Base-by-base conservation (phyloP, 2,888 invertebrate genomes). In the Carterocephalus palaemon region DNA sequence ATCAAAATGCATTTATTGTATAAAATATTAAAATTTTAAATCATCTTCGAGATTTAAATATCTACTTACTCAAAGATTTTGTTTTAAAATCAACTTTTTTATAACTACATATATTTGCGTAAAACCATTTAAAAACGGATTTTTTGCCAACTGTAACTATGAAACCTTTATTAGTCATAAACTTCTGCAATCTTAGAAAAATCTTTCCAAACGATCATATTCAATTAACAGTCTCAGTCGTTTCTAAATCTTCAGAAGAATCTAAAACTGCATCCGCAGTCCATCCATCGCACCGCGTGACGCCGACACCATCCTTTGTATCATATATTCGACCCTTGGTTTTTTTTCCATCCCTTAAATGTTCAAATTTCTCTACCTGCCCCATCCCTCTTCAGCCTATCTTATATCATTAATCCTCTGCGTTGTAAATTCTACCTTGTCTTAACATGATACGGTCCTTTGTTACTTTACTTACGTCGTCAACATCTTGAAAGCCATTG, bases 281-380 rank as follows among this genome's bases (percentile, higher is more conserved):
- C 80, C 78, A 80, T 81, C 84, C 64, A 76, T 79, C 69, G 75
- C 85, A 12, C 86, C 61, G 83, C 85, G 67, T 82, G 86, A 82
- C 78, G 81, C 82, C 86, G 65, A 81, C 82, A 71, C 79, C 71
- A 64, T 69, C 74, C 69, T 79, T 84, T 82, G 83, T 85, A 73
- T 79, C 73, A 74, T 69, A 75, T 69, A 78, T 67, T 65, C 78
- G 78, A 82, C 83, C 86, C 84, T 81, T 73, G 67, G 72, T 85
- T 86, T 82, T 85, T 84, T 75, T 67, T 66, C 69, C 79, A 80
- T 80, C 86, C 86, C 83, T 82, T 70, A 74, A 82, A 77, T 74
- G 83, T 85, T 86, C 73, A 70, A 82, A 84, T 84, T 84, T 83
- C 81, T 81, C 70, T 86, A 86, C 86, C 86, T 86, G 86, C 79